phyloP scores from a whole-genome alignment of 2,113 vertebrate species.

The Channa maculata region DNA sequence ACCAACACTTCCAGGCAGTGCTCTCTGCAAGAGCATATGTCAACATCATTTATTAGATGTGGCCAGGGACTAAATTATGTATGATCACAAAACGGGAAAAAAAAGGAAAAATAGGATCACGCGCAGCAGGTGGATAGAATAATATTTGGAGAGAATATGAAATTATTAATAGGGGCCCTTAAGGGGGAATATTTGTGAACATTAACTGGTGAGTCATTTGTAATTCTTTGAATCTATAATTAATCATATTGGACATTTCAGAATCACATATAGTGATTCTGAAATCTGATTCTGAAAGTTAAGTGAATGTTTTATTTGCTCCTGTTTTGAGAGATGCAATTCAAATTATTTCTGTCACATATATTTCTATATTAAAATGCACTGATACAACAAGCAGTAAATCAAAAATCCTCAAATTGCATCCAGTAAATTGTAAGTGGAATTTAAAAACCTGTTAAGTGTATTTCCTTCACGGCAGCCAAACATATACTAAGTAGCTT shows the following conservation, averaged over 20 bases:
- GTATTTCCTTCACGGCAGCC: constrained; percentile 67
- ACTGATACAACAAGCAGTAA: constrained; percentile 18
- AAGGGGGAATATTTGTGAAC: constrained; percentile 86
- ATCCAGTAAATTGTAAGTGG: constrained; percentile 31
- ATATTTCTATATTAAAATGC: constrained; percentile 38
- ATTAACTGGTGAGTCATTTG: constrained; percentile 82
- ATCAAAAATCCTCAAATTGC: constrained; percentile 38
- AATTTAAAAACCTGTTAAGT: constrained; percentile 63
- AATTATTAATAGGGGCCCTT: constrained; percentile 86
- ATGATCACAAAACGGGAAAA: constrained; percentile 84
- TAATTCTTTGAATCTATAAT: constrained; percentile 79
- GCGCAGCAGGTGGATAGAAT: constrained; percentile 84
- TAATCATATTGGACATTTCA: constrained; percentile 83
- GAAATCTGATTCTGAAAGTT: constrained; percentile 12
- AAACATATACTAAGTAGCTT: constrained; percentile 86
- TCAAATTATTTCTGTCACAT: constrained; percentile 33
- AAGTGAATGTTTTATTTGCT: constrained; percentile 75
- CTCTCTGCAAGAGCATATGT: constrained; percentile 87
- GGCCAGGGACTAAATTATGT: constrained; percentile 87
- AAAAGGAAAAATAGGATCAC: constrained; percentile 70
- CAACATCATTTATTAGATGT: constrained; percentile 90
- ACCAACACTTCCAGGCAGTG: constrained; percentile 84
- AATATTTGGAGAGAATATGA: constrained; percentile 86
- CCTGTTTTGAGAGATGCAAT: constrained; percentile 35
- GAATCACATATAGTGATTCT: constrained; percentile 59